Percentiles rank a stretch among this genome's conserved stretches.
phyloP scores from a whole-genome alignment of 2,113 vertebrate species.

The Seriola quinqueradiata region DNA sequence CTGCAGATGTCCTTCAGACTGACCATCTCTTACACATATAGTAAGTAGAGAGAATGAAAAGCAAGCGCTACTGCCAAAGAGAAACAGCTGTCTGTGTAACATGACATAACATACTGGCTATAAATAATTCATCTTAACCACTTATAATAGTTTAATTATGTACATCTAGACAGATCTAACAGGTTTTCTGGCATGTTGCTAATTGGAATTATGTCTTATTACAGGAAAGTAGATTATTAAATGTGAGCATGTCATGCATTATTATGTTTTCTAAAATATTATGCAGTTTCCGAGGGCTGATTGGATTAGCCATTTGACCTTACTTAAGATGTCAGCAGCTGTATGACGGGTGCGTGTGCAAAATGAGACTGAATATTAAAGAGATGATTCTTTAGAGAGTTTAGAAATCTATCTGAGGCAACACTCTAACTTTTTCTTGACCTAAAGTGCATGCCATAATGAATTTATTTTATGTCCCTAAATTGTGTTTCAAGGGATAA shows the following conservation, averaged over 20 bases:
- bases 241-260: conserved; percentile 36
- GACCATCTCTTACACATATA: neutral
- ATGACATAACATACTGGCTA: neutral
- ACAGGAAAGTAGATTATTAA: conserved; percentile 37
- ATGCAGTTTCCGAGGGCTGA: conserved; percentile 19
- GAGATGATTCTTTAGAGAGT: conserved; percentile 2
- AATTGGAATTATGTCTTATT: conserved; percentile 26
- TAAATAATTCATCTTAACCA: conserved; percentile 39
- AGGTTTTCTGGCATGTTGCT: conserved; percentile 37
- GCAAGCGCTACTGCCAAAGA: neutral
- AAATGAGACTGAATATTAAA: conserved; percentile 39
- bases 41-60: neutral
- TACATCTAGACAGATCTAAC: conserved; percentile 23
- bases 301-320: conserved; percentile 52
- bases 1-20: conserved; percentile 10
- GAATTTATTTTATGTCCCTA: conserved; percentile 5
- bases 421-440: neutral
- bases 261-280: conserved; percentile 35
- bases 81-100: neutral
- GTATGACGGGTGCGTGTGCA: conserved; percentile 8
- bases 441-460: neutral
- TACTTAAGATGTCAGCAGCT: conserved; percentile 24
- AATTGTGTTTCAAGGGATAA: neutral
- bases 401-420: conserved; percentile 13
- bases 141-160: conserved; percentile 29